Conservation (phyloP, 2,888 invertebrate species). For the Zaprionus obscuricornis region DNA sequence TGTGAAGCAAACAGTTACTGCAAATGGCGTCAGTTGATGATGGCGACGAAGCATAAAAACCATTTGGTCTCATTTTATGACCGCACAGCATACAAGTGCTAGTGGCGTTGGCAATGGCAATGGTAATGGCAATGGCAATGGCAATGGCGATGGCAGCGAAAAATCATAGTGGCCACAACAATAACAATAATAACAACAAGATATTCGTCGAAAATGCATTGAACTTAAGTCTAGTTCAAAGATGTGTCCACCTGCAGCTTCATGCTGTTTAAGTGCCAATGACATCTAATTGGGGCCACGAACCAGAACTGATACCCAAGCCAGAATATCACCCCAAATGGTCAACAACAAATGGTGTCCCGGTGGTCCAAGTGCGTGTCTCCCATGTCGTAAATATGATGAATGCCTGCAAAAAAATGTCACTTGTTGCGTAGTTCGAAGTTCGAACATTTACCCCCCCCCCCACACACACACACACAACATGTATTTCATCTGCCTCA, state of each 20-base stretch:
- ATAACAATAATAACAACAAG: constrained; percentile 16
- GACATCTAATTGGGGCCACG: constrained; percentile 59
- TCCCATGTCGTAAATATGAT: constrained; percentile 75
- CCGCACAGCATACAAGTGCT: constrained; percentile 56
- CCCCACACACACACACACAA: background rate
- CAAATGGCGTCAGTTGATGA: constrained; percentile 73
- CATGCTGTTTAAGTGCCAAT: constrained; percentile 34
- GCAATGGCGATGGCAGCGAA: constrained; percentile 14
- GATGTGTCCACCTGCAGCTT: constrained; percentile 10
- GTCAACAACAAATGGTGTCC: constrained; percentile 25
- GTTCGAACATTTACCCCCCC: constrained; percentile 3
- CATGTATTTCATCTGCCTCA: background rate
- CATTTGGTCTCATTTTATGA: constrained; percentile 65
- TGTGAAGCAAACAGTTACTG: constrained; percentile 38
- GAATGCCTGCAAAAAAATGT: constrained; percentile 79
- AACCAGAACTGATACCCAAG: constrained; percentile 1
- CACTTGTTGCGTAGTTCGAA: constrained; percentile 73
- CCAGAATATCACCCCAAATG: background rate
- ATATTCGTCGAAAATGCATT: constrained; percentile 24
- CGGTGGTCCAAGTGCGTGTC: constrained; percentile 42
- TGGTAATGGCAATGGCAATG: constrained; percentile 29
- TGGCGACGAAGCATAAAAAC: constrained; percentile 75
- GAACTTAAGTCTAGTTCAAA: constrained; percentile 2
- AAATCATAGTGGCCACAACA: constrained; percentile 39
- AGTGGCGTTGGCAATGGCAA: constrained; percentile 66